A percentile compares a stretch with the other conserved stretches of the same genome.
These are phyloP conservation scores for Raja brachyura DNA, from an alignment of 2,113 vertebrate genomes.

Conservation along the genomic window DNA sequence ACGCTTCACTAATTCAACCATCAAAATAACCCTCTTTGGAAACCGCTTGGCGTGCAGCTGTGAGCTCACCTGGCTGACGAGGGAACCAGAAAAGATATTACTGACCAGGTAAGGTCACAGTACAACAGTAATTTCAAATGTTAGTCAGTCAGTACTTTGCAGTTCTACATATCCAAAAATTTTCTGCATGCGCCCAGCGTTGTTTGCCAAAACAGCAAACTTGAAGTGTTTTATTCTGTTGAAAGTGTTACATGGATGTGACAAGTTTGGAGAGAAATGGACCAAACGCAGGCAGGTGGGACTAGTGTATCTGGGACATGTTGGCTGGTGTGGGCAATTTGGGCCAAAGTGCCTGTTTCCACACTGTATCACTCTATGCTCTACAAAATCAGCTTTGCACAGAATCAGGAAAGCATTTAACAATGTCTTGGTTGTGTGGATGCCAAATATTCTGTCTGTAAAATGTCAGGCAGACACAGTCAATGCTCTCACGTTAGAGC, in stretches of 20 bases:
- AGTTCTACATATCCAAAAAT: too few relatives aligned
- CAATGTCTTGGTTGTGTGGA: neutral
- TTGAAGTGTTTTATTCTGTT: too few relatives aligned
- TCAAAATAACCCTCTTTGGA: neutral
- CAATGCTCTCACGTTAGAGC: neutral
- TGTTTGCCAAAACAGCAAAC: too few relatives aligned
- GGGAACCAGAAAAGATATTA: neutral
- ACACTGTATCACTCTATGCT: too few relatives aligned
- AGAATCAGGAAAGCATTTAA: neutral
- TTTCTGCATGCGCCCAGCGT: too few relatives aligned
- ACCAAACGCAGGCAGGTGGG: too few relatives aligned
- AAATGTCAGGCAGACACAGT: neutral
- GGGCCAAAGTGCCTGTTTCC: too few relatives aligned
- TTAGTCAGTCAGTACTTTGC: neutral
- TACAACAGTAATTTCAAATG: neutral
- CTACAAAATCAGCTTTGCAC: neutral
- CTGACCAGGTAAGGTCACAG: slow-evolving; percentile 4
- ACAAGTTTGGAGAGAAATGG: too few relatives aligned
- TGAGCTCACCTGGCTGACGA: slow-evolving; percentile 18
- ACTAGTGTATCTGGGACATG: too few relatives aligned
- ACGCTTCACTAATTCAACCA: neutral
- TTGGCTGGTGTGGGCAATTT: too few relatives aligned
- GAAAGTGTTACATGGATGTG: too few relatives aligned
- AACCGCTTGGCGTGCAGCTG: slow-evolving; percentile 19
- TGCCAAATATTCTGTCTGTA: neutral